Evolutionary conservation across 2,113 vertebrate species (phyloP).

Genomic region (Planiliza haematocheilus): DNA sequence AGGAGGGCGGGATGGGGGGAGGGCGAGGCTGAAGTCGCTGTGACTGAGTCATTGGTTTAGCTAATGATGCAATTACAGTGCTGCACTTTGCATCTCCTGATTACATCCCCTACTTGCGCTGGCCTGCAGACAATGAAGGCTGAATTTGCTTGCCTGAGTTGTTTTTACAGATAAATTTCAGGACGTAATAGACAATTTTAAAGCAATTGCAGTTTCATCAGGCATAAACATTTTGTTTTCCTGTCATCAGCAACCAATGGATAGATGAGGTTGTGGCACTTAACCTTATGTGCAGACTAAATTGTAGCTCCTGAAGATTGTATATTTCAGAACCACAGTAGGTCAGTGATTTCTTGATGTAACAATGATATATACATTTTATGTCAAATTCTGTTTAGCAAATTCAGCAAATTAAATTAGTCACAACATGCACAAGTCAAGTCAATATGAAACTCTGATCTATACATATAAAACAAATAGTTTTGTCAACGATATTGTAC

Average conservation of each 20-base stretch:
- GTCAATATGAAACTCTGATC: not conserved
- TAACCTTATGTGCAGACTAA: not conserved
- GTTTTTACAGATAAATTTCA: conserved; percentile 35
- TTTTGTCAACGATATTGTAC: too few relatives aligned
- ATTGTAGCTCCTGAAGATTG: not conserved
- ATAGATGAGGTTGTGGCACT: conserved; percentile 6
- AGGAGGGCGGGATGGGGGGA: conserved; percentile 43
- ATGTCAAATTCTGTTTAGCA: not conserved
- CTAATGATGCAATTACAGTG: conserved; percentile 83
- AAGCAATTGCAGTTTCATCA: conserved; percentile 29
- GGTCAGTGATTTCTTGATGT: not conserved
- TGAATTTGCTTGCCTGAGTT: conserved; percentile 35
- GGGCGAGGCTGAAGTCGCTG: conserved; percentile 65
- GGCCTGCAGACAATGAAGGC: conserved; percentile 46
- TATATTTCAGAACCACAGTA: conserved; percentile 1
- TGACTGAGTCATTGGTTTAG: conserved; percentile 82
- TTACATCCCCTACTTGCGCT: conserved; percentile 57
- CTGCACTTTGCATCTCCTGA: conserved; percentile 77
- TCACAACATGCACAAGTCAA: not conserved
- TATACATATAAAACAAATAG: not conserved
- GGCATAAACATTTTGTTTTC: conserved; percentile 19
- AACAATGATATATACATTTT: not conserved
- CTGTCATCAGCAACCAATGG: conserved; percentile 17
- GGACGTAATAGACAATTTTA: conserved; percentile 38
- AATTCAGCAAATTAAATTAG: not conserved